phyloP scores from a whole-genome alignment of 2,797 vertebrate species.

The Pyrocephalus nanus region DNA sequence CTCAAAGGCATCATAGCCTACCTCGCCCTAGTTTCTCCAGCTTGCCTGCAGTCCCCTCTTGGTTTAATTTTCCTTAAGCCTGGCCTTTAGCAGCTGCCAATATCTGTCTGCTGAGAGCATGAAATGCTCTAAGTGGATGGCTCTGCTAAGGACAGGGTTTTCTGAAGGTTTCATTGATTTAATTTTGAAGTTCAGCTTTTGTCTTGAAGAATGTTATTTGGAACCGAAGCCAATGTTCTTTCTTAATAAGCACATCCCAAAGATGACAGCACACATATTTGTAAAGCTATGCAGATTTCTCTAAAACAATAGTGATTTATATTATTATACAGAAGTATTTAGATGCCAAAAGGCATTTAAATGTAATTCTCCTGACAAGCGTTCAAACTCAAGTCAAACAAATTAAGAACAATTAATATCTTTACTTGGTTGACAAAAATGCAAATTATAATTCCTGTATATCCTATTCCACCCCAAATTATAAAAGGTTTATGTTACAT shows the following conservation, averaged over 20 bases:
- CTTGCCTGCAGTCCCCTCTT: neutral
- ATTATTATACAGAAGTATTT: neutral
- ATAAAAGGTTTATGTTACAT: neutral
- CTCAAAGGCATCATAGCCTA: neutral
- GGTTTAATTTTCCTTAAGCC: neutral
- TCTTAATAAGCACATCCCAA: neutral
- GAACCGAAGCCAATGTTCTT: neutral
- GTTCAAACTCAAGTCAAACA: slow-evolving; percentile 12
- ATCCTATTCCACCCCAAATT: neutral
- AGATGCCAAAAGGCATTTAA: slow-evolving; percentile 14
- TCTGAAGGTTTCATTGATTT: neutral
- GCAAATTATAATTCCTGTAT: neutral
- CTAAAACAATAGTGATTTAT: neutral
- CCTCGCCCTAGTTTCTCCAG: neutral
- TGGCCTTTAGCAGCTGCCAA: neutral
- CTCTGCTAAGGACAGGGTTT: neutral
- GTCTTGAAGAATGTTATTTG: neutral
- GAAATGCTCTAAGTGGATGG: neutral
- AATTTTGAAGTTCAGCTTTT: neutral
- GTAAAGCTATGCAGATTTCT: neutral
- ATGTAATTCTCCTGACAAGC: slow-evolving; percentile 11
- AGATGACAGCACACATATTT: neutral
- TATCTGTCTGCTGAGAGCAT: neutral
- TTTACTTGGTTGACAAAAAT: slow-evolving; percentile 25
- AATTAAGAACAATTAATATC: slow-evolving; percentile 3